Percentiles rank a stretch among this genome's conserved stretches.
These are phyloP conservation scores for Anthopleura sola DNA, from an alignment of 64 coral and sea anemone genomes.

Conservation along the genomic window DNA sequence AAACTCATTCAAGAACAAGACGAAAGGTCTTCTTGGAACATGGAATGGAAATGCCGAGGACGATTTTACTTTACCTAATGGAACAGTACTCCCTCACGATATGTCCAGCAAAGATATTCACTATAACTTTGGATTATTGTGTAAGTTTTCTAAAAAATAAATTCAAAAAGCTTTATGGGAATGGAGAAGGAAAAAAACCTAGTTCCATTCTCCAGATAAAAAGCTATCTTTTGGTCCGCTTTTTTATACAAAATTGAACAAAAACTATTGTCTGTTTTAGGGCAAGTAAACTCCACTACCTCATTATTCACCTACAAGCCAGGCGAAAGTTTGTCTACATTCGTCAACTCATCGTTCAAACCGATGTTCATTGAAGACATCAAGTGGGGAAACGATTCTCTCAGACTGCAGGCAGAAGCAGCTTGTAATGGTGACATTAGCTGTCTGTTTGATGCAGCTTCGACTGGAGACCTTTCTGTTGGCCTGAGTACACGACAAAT, in stretches of 20 bases:
- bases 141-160: constrained; percentile 26
- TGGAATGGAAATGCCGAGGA: not conserved
- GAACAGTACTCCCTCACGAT: constrained; percentile 19
- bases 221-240: not conserved
- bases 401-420: not conserved
- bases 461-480: constrained; percentile 34
- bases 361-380: constrained; percentile 43
- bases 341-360: constrained; percentile 10
- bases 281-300: constrained; percentile 21
- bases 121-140: constrained; percentile 40
- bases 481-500: constrained; percentile 15
- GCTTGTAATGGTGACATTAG: constrained; percentile 3
- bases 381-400: constrained; percentile 7
- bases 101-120: constrained; percentile 15
- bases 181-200: not conserved
- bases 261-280: not conserved
- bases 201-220: not conserved
- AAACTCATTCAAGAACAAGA: no score
- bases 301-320: constrained; percentile 23
- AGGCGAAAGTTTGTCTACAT: constrained; percentile 11
- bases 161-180: not conserved
- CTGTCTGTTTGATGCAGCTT: constrained; percentile 38
- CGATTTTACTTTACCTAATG: constrained; percentile 59
- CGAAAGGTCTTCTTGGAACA: no score
- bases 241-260: not conserved